These are phyloP conservation scores for Ameiurus melas DNA, from an alignment of 2,113 vertebrate genomes.

Conservation along the genomic window DNA sequence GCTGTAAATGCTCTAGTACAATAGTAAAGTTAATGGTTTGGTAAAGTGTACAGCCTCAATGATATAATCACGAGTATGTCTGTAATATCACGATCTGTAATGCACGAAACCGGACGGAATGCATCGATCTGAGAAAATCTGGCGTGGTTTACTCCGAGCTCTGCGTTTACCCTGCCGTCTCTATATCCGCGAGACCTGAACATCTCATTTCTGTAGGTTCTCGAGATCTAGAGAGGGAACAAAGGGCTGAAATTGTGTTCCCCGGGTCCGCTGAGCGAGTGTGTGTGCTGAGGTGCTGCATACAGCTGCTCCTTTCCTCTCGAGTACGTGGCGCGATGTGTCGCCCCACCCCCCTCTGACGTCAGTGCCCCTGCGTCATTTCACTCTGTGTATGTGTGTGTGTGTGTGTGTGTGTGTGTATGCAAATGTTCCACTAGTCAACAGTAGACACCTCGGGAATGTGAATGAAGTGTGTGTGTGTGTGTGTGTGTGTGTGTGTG, in stretches of 20 bases:
- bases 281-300: neutral
- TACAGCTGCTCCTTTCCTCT: constrained; percentile 7
- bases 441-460: neutral
- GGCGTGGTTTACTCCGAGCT: neutral
- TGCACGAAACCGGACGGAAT: neutral
- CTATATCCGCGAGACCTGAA: neutral
- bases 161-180: neutral
- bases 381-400: neutral
- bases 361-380: constrained; percentile 21
- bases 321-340: too few relatives aligned
- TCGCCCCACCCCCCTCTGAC: neutral
- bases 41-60: neutral
- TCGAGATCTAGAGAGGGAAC: neutral
- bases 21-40: neutral
- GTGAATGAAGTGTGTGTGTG: neutral
- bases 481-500: too few relatives aligned
- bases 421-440: neutral
- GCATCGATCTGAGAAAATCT: neutral
- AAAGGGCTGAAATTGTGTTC: neutral
- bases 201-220: neutral
- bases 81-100: too few relatives aligned
- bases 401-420: constrained; percentile 22
- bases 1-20: too few relatives aligned
- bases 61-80: neutral
- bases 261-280: neutral